phyloP scores from a whole-genome alignment of 2,888 invertebrate genomes.

The Malthinus seriepunctatus region DNA sequence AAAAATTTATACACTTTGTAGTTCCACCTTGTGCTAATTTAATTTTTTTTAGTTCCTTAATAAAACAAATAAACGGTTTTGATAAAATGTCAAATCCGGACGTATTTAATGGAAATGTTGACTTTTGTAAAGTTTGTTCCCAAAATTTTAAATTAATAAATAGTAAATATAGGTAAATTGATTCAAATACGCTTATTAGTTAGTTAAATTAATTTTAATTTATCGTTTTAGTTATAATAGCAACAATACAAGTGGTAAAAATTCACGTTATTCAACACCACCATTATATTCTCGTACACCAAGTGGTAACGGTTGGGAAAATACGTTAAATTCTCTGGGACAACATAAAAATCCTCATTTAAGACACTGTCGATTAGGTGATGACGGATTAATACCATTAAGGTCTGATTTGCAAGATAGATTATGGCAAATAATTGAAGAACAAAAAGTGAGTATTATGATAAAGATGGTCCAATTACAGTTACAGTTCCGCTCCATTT shows the following conservation, averaged over 20 bases:
- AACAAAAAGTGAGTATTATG: slow-evolving; percentile 68
- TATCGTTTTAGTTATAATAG: slow-evolving; percentile 30
- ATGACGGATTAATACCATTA: slow-evolving; percentile 75
- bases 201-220: background rate
- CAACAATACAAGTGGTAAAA: slow-evolving; percentile 37
- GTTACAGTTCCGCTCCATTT: no score
- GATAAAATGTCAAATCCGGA: slow-evolving; percentile 45
- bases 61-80: slow-evolving; percentile 49
- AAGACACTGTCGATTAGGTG: slow-evolving; percentile 57
- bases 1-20: slow-evolving; percentile 15
- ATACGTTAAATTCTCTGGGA: slow-evolving; percentile 24
- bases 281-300: slow-evolving; percentile 62
- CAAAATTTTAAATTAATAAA: slow-evolving; percentile 46
- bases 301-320: slow-evolving; percentile 53
- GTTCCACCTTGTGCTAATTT: background rate
- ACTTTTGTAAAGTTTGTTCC: slow-evolving; percentile 48
- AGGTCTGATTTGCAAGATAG: slow-evolving; percentile 75
- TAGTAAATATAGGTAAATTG: slow-evolving; percentile 41
- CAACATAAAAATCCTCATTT: slow-evolving; percentile 29
- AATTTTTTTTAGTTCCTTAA: slow-evolving; percentile 41
- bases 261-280: slow-evolving; percentile 53
- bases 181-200: background rate
- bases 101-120: slow-evolving; percentile 37
- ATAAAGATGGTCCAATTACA: no score
- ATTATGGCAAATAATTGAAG: slow-evolving; percentile 79